Evolutionary conservation across 37 sponge, comb jelly and placozoan species (phyloP), one percentile per base, ranked within the genome.

Genomic region (Oopsacas minuta): DNA sequence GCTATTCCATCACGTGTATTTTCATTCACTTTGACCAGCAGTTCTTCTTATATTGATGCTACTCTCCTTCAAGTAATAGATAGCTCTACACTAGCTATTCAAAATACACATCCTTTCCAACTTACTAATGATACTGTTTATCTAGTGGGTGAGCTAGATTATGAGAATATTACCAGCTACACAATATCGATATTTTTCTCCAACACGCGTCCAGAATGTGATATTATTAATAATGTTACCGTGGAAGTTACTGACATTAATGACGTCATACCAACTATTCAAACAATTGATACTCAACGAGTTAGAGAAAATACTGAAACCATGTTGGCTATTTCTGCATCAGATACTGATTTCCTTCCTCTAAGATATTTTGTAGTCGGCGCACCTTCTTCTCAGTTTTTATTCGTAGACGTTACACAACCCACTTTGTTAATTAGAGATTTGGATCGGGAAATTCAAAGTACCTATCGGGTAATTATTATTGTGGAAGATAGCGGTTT

Each of bases 211-310:
- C 22, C 75, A 20, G 30, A 25, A 3, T 61, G 75, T 61, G 75
- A 61, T 61, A 61, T 12, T 61, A 61, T 61, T 25, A 12, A 34
- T 32, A 61, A 10, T 25, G 75, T 61, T 10, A n/a, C 75, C 20
- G 28, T 61, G 5, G 28, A n/a, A 61, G 75, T 61, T 61, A 61
- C 28, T 7, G 22, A 61, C 75, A 12, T 61, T 25, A 61, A 61
- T 61, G 75, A 61, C 28, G 75, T 61, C 75, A 61, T 34, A 20
- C 75, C 75, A 3, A 61, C 75, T 12, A 61, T 61, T 61, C 75
- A 61, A 12, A 25, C 20, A 3, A 61, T 61, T 12, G 5, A 3
- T 12, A 61, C 75, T 61, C 20, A 10, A 61, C 30, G 5, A 3
- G 7, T 61, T 3, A n/a, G 5, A 61, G 75, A 61, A 61, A 61